A percentile compares a stretch with the other conserved stretches of the same genome.
Evolutionary conservation across 2,888 invertebrate genomes (phyloP).

Genomic region (Resseliella maxima): DNA sequence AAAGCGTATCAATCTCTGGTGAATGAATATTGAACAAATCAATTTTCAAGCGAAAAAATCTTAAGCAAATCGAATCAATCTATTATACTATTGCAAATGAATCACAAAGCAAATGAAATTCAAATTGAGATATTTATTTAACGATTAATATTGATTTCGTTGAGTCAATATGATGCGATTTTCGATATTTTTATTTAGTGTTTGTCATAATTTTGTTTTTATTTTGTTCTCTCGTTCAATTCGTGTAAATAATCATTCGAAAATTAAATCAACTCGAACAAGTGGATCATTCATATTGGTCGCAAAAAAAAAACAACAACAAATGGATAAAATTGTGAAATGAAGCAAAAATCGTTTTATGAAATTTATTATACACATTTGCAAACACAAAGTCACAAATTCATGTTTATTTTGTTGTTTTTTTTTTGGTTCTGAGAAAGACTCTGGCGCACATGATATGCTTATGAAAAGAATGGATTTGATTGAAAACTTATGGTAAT

Average conservation of each 20-base stretch:
- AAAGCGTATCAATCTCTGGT: too few species aligned
- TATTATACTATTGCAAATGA: background rate
- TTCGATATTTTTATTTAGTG: background rate
- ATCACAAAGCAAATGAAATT: background rate
- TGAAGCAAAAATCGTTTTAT: too few species aligned
- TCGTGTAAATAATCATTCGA: background rate
- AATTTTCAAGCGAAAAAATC: too few species aligned
- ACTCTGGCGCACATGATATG: background rate
- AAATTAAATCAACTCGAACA: background rate
- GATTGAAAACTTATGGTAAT: conserved; percentile 36
- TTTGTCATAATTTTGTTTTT: background rate
- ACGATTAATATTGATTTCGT: background rate
- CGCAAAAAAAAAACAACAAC: background rate
- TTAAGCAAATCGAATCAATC: background rate
- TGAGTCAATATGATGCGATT: background rate
- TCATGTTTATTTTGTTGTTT: too few species aligned
- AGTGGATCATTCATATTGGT: background rate
- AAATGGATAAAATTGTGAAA: background rate
- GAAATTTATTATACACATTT: background rate
- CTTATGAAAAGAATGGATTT: background rate
- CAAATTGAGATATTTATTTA: conserved; percentile 1
- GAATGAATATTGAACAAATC: too few species aligned
- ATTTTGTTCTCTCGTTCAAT: background rate
- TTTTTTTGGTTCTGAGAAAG: background rate
- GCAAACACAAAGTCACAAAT: background rate